Evolutionary conservation across 2,888 invertebrate genomes (phyloP).

Genomic region (Dasypolia templi): DNA sequence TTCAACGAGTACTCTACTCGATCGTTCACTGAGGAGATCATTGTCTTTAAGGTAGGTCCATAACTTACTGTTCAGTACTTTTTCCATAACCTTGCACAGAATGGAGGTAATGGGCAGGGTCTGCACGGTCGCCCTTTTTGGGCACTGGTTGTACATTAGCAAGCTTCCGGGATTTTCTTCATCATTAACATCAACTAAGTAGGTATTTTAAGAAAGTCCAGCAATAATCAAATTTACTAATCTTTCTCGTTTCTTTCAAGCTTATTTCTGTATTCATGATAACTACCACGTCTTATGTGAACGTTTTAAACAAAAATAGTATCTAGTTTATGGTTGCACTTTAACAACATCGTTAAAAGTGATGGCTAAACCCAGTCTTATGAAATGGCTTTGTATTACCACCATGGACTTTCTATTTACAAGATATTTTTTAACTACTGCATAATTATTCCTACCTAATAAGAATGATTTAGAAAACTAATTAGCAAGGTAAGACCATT

Average conservation of each 20-base stretch:
- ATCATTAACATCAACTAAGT: not conserved
- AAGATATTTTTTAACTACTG: not conserved
- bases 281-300: slow-evolving; percentile 32
- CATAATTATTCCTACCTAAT: not conserved
- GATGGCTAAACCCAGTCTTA: slow-evolving; percentile 9
- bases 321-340: slow-evolving; percentile 48
- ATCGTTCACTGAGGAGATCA: no score
- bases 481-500: not conserved
- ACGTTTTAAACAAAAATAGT: slow-evolving; percentile 42
- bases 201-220: not conserved
- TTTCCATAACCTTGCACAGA: no score
- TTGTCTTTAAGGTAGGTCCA: no score
- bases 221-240: not conserved
- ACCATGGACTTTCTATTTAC: not conserved
- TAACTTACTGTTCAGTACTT: no score
- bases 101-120: no score
- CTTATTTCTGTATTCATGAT: slow-evolving; percentile 7
- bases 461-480: not conserved
- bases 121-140: no score
- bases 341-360: slow-evolving; percentile 47
- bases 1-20: no score
- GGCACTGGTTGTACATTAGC: no score
- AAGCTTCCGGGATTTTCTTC: no score
- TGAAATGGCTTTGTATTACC: not conserved
- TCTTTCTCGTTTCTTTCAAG: slow-evolving; percentile 10